Evolutionary conservation across 2,888 invertebrate species (phyloP).

Genomic region (Drymonia ruficornis): DNA sequence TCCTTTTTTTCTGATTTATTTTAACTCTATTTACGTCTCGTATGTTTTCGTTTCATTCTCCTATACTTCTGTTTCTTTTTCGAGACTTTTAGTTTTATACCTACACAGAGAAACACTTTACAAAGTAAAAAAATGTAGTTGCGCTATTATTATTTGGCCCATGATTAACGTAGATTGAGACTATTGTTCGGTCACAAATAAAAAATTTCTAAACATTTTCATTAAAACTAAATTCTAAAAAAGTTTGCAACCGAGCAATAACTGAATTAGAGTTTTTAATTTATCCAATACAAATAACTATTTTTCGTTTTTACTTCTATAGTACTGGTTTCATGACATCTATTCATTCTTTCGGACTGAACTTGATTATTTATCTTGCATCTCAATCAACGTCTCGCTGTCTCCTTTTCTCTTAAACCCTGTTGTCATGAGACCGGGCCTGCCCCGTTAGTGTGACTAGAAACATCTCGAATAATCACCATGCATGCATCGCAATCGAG

Average conservation of each 20-base stretch:
- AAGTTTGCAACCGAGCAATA: slow-evolving; percentile 70
- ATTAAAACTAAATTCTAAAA: slow-evolving; percentile 12
- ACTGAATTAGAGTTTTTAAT: slow-evolving; percentile 60
- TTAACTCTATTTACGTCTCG: slow-evolving; percentile 49
- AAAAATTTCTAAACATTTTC: slow-evolving; percentile 18
- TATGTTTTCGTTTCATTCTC: slow-evolving; percentile 63
- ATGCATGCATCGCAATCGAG: slow-evolving; percentile 70
- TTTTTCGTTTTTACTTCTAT: slow-evolving; percentile 56
- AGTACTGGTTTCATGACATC: slow-evolving; percentile 75
- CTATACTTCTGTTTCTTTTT: slow-evolving; percentile 74
- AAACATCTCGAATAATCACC: slow-evolving; percentile 58
- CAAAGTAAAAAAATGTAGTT: slow-evolving; percentile 72
- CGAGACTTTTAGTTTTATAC: slow-evolving; percentile 68
- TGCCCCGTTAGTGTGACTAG: slow-evolving; percentile 54
- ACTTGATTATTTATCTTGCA: slow-evolving; percentile 36
- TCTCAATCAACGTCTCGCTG: slow-evolving; percentile 32
- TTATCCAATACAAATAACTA: slow-evolving; percentile 56
- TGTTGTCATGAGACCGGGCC: slow-evolving; percentile 71
- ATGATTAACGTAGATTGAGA: slow-evolving; percentile 68
- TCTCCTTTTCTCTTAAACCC: slow-evolving; percentile 34
- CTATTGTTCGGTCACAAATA: slow-evolving; percentile 75
- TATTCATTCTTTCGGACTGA: slow-evolving; percentile 31
- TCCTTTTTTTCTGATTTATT: slow-evolving; percentile 55
- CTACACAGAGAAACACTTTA: slow-evolving; percentile 85
- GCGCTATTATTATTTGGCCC: slow-evolving; percentile 78